phyloP scores from a whole-genome alignment of 2,888 invertebrate genomes.

The Lypha dubia region DNA sequence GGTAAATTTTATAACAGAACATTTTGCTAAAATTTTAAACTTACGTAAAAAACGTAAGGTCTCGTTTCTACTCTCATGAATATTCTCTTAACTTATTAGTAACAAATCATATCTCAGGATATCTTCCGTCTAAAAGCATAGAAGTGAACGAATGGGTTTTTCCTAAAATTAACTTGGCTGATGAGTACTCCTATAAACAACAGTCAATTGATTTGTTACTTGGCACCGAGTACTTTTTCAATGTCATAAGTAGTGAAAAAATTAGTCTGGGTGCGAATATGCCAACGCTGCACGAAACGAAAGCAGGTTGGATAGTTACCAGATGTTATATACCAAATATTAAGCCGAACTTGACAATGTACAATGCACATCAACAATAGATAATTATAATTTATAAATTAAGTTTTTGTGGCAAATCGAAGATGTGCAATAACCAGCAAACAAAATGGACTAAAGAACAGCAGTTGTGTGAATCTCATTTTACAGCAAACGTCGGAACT shows the following conservation, averaged over 20 bases:
- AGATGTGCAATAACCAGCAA: not conserved
- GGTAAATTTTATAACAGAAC: too few relatives aligned
- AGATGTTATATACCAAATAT: constrained; percentile 7
- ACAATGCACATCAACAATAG: not conserved
- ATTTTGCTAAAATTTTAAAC: constrained; percentile 25
- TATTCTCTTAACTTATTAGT: constrained; percentile 13
- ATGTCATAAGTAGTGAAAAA: constrained; percentile 2
- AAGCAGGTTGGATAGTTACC: constrained; percentile 23
- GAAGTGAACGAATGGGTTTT: constrained; percentile 7
- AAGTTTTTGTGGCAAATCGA: constrained; percentile 33
- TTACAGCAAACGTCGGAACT: constrained; percentile 15
- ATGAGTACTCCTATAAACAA: constrained; percentile 33
- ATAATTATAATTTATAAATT: constrained; percentile 11
- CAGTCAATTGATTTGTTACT: constrained; percentile 34
- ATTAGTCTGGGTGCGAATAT: constrained; percentile 22
- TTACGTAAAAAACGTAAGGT: constrained; percentile 28
- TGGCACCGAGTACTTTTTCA: constrained; percentile 37
- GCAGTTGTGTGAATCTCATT: constrained; percentile 27
- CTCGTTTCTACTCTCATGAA: constrained; percentile 29
- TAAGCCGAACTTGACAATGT: not conserved
- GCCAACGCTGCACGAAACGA: constrained; percentile 27
- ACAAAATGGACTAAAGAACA: constrained; percentile 27
- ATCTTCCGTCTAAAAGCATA: constrained; percentile 26
- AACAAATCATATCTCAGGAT: constrained; percentile 27
- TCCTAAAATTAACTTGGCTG: constrained; percentile 33